These are phyloP conservation scores for Amiota mariae DNA, from an alignment of 2,888 invertebrate genomes.

Conservation along the genomic window DNA sequence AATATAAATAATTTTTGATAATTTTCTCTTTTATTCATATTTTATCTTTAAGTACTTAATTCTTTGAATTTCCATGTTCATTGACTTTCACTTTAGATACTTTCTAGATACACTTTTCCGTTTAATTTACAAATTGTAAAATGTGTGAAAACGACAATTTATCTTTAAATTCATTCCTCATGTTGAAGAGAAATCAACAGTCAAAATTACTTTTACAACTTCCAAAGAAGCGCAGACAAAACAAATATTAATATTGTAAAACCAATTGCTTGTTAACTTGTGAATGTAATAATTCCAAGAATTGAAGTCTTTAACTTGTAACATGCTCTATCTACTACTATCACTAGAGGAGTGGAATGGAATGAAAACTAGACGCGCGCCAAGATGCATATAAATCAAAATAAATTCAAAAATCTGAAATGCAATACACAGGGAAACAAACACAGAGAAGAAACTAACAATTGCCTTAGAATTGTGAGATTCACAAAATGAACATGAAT, in stretches of 20 bases:
- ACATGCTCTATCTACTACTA: too few relatives aligned
- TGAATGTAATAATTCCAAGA: conserved; percentile 8
- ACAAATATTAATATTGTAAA: background rate
- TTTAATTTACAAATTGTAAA: too few relatives aligned
- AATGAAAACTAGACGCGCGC: background rate
- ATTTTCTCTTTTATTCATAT: too few relatives aligned
- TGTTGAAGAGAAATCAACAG: too few relatives aligned
- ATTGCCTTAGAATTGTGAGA: conserved; percentile 19
- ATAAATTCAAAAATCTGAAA: conserved; percentile 7
- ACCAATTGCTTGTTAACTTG: background rate
- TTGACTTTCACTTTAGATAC: too few relatives aligned
- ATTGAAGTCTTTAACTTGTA: background rate
- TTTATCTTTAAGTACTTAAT: too few relatives aligned
- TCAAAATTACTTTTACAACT: background rate
- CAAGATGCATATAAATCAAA: conserved; percentile 26
- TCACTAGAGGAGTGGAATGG: too few relatives aligned
- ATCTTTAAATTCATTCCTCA: too few relatives aligned
- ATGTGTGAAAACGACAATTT: too few relatives aligned
- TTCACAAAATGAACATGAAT: conserved; percentile 10
- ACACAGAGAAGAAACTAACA: background rate
- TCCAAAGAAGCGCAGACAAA: conserved; percentile 5
- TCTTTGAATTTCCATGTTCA: too few relatives aligned
- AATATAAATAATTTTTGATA: too few relatives aligned
- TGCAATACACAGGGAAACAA: background rate
- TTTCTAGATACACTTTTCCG: too few relatives aligned